Base-by-base conservation (phyloP, 2,888 invertebrate species). In the Dyspetes luteomarginatus region DNA sequence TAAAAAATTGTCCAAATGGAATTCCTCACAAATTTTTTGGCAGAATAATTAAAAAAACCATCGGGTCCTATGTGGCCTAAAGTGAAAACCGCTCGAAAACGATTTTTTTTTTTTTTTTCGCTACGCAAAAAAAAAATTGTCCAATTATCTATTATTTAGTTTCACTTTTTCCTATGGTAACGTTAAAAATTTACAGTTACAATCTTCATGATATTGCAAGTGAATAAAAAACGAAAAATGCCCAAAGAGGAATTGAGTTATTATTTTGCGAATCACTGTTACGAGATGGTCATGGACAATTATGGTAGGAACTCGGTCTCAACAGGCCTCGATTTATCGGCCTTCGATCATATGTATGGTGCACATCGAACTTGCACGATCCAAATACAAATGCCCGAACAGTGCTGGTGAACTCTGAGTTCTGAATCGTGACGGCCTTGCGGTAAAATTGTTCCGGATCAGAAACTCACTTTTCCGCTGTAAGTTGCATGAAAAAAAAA, bases 391-490 rank as follows among this genome's bases (percentile, higher is more conserved):
- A 73, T 73, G 28, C 60, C 62, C 67, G 69, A 65, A 58, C 71
- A 65, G 65, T 67, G 79, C 60, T 75, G 74, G 52, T 71, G 80
- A 76, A 76, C 75, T 43, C 69, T 65, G 73, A 56, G 60, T 77
- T 73, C 71, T 82, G 72, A 65, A 81, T 84, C 83, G 85, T 83
- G 85, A 83, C 84, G 81, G 78, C 82, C 81, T 85, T 85, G 82
- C 84, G 85, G 85, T 84, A 83, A 84, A 86, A 83, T 68, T 73
- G 86, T 84, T 82, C 83, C 82, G 84, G 83, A 85, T 86, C 83
- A 84, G 81, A 75, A 82, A 81, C 81, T 79, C 78, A 83, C 78
- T 81, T 83, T 85, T 83, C 73, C 82, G 81, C 79, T 56, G 71
- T 60, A 81, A 69, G 73, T 43, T 28, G 56, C 5, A 41, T 24